Percentiles rank a stretch among this genome's conserved stretches.
Evolutionary conservation across 2,113 vertebrate genomes (phyloP).

Genomic region (Bungarus multicinctus): DNA sequence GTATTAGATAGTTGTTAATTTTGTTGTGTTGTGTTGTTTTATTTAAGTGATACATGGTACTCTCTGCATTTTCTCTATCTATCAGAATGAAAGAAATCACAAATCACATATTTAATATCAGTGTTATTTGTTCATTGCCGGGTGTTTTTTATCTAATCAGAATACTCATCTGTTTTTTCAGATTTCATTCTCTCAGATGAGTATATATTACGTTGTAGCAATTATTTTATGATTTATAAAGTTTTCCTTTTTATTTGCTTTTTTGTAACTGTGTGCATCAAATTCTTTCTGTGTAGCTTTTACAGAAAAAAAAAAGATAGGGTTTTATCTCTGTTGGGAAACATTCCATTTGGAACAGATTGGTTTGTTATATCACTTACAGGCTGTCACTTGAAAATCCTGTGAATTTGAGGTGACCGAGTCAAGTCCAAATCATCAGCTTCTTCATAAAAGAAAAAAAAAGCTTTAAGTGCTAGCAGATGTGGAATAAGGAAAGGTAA

Average conservation of each 20-base stretch:
- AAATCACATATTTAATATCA: conserved; percentile 10
- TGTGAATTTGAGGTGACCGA: neutral
- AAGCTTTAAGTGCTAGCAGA: neutral
- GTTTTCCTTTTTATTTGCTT: neutral
- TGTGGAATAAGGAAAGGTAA: neutral
- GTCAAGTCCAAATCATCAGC: neutral
- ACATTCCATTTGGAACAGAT: conserved; percentile 31
- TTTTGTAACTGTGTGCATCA: conserved; percentile 6
- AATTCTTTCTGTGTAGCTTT: conserved; percentile 4
- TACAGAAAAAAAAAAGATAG: conserved; percentile 9
- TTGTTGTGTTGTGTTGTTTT: neutral
- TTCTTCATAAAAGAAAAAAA: conserved; percentile 34
- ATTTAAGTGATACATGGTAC: neutral
- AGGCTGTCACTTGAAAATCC: conserved; percentile 30
- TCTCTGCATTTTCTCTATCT: neutral
- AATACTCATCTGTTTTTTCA: conserved; percentile 41
- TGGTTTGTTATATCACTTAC: conserved; percentile 20
- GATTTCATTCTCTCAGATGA: conserved; percentile 36
- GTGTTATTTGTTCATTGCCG: neutral
- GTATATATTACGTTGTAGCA: conserved; percentile 4
- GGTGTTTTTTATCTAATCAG: conserved; percentile 47
- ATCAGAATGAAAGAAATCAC: neutral
- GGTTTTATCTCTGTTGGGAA: conserved; percentile 12
- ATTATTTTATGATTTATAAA: conserved; percentile 24
- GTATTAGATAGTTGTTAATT: neutral